Conservation (phyloP, 2,797 vertebrate genomes). For the Tachyglossus aculeatus region DNA sequence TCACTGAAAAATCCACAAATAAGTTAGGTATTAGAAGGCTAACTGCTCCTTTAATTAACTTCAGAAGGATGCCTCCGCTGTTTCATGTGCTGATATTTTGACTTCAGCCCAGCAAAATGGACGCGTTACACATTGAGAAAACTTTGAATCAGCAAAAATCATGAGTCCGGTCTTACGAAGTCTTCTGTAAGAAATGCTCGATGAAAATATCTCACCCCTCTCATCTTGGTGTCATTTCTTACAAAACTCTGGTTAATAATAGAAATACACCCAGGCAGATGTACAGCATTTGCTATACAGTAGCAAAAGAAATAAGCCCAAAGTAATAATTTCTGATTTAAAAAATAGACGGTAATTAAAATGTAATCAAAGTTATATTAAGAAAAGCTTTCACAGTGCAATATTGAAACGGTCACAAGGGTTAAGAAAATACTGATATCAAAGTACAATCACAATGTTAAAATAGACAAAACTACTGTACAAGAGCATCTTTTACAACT, state of each 20-base stretch:
- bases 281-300: slow-evolving; percentile 70
- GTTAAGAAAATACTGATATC: slow-evolving; percentile 83
- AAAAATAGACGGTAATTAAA: slow-evolving; percentile 82
- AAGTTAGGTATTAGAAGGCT: slow-evolving; percentile 50
- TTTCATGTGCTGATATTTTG: slow-evolving; percentile 52
- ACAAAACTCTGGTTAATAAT: slow-evolving; percentile 74
- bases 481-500: slow-evolving; percentile 73
- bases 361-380: slow-evolving; percentile 80
- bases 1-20: slow-evolving; percentile 1
- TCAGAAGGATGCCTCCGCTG: slow-evolving; percentile 48
- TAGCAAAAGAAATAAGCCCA: slow-evolving; percentile 74
- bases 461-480: slow-evolving; percentile 79
- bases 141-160: slow-evolving; percentile 62
- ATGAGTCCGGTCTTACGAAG: slow-evolving; percentile 74
- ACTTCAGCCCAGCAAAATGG: slow-evolving; percentile 16
- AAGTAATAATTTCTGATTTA: slow-evolving; percentile 73
- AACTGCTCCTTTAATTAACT: slow-evolving; percentile 34
- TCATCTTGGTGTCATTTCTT: slow-evolving; percentile 73
- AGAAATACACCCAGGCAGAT: slow-evolving; percentile 76
- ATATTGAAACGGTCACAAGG: slow-evolving; percentile 80
- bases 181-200: slow-evolving; percentile 63
- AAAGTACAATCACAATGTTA: slow-evolving; percentile 80
- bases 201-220: slow-evolving; percentile 64
- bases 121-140: slow-evolving; percentile 41
- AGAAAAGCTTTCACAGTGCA: slow-evolving; percentile 77